Percentiles rank a stretch among this genome's conserved stretches.
Conservation (phyloP, 2,888 invertebrate species). For the Adineta ricciae region DNA sequence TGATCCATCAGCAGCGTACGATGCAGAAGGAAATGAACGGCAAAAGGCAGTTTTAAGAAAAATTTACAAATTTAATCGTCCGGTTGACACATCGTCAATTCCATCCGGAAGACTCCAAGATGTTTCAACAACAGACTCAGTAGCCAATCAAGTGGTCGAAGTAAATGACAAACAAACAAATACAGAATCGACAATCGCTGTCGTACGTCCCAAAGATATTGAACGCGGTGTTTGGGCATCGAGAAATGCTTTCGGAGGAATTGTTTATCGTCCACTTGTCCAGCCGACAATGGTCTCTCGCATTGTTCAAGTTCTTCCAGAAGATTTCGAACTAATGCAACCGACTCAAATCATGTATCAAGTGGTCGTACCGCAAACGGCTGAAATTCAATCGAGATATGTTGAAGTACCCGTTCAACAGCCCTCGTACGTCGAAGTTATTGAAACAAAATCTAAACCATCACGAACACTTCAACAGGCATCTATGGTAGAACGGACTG, state of each 20-base stretch:
- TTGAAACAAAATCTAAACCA: neutral
- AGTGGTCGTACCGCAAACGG: neutral
- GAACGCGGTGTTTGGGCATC: neutral
- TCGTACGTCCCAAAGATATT: neutral
- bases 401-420: neutral
- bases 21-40: neutral
- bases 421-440: neutral
- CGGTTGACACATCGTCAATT: neutral
- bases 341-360: neutral
- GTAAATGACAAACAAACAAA: slow-evolving; percentile 13
- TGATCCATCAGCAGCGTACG: neutral
- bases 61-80: neutral
- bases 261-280: neutral
- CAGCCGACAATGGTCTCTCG: neutral
- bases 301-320: neutral
- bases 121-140: neutral
- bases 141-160: neutral
- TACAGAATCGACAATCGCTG: neutral
- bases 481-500: too few species aligned
- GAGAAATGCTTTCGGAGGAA: neutral
- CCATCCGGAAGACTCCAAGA: neutral
- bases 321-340: neutral
- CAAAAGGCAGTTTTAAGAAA: neutral
- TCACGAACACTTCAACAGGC: neutral
- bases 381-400: neutral